phyloP scores from a whole-genome alignment of 1,140 invertebrate species.

The Drosophila pseudoananassae region DNA sequence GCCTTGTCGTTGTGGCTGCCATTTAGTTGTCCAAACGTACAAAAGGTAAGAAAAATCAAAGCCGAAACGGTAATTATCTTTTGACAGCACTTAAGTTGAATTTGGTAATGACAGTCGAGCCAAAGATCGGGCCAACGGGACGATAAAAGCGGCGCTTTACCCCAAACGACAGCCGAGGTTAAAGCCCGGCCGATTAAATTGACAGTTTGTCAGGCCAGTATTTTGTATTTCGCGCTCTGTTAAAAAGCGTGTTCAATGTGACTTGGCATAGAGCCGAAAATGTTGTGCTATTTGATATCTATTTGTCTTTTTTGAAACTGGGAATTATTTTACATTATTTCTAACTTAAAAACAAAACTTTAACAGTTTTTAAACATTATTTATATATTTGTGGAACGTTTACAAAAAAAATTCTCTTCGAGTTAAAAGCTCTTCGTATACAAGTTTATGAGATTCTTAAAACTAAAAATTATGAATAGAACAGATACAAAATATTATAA shows the following conservation, averaged over 20 bases:
- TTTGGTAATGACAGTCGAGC: conserved; percentile 68
- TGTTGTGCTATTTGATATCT: conserved; percentile 24
- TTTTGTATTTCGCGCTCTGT: conserved; percentile 46
- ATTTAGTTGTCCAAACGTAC: conserved; percentile 26
- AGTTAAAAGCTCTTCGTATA: neutral
- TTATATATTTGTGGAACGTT: neutral
- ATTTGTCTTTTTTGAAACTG: too few relatives aligned
- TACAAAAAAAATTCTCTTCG: neutral
- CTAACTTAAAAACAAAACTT: too few relatives aligned
- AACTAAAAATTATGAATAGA: neutral
- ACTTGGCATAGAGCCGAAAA: conserved; percentile 8
- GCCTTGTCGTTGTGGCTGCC: conserved; percentile 13
- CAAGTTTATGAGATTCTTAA: neutral
- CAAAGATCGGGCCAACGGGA: conserved; percentile 51
- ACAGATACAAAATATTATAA: neutral
- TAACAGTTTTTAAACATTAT: neutral
- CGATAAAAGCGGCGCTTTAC: conserved; percentile 63
- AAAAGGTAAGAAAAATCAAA: conserved; percentile 47
- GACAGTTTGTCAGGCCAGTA: conserved; percentile 55
- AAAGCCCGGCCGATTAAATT: conserved; percentile 67
- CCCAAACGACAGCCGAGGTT: conserved; percentile 63
- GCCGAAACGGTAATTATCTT: conserved; percentile 77
- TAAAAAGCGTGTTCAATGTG: conserved; percentile 35
- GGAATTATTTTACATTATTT: too few relatives aligned
- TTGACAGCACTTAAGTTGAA: conserved; percentile 79